These are phyloP conservation scores for Athetis lepigone DNA, from an alignment of 2,888 invertebrate genomes.

Conservation along the genomic window DNA sequence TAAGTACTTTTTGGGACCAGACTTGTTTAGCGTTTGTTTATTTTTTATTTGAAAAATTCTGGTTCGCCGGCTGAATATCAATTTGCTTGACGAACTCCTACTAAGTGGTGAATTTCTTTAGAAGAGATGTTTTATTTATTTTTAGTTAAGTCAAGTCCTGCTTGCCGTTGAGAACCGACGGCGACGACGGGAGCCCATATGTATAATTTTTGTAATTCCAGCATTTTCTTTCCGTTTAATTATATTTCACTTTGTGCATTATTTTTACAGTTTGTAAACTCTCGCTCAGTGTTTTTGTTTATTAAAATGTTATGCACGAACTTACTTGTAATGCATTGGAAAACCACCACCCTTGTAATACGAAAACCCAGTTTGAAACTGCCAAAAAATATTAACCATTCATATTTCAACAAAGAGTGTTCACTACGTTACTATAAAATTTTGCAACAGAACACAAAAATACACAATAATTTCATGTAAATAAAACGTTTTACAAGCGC, in stretches of 20 bases:
- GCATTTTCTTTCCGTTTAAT: constrained; percentile 5
- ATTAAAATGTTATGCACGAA: too few species aligned
- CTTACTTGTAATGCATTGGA: neutral
- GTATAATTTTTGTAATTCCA: constrained; percentile 3
- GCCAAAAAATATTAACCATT: neutral
- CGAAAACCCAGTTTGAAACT: neutral
- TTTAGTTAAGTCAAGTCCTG: constrained; percentile 32
- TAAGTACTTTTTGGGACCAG: constrained; percentile 63
- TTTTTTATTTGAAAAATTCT: constrained; percentile 65
- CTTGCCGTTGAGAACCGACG: constrained; percentile 3
- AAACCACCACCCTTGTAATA: neutral
- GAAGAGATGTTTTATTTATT: constrained; percentile 58
- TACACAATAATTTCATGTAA: constrained; percentile 11
- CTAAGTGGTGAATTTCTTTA: constrained; percentile 57
- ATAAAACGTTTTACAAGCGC: neutral
- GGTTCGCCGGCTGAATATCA: constrained; percentile 56
- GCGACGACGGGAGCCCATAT: constrained; percentile 5
- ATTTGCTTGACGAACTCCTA: constrained; percentile 51
- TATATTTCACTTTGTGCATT: neutral
- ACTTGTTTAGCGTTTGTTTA: constrained; percentile 66
- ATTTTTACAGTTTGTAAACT: neutral
- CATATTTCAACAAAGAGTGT: neutral
- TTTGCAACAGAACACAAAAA: neutral
- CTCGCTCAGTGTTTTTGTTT: neutral
- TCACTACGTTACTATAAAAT: neutral